phyloP scores from a whole-genome alignment of 2,888 invertebrate species.

The Noctua janthina region DNA sequence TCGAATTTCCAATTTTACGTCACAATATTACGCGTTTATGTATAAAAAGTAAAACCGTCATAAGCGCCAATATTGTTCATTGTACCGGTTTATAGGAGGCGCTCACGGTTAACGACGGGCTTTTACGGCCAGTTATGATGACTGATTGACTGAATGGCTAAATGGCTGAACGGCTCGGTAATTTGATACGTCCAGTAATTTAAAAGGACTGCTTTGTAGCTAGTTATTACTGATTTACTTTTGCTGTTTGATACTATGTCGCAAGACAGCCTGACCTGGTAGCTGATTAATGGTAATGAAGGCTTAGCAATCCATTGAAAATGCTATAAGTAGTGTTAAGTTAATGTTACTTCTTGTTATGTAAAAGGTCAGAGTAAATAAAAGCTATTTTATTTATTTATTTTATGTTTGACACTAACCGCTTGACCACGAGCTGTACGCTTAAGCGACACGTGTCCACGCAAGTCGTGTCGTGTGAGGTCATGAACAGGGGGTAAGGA shows the following conservation, averaged over 20 bases:
- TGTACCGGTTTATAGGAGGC: conserved; percentile 47
- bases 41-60: conserved; percentile 1
- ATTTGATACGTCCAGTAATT: conserved; percentile 41
- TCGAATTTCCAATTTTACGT: background rate
- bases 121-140: conserved; percentile 53
- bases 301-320: background rate
- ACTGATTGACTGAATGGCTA: conserved; percentile 53
- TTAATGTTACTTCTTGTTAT: background rate
- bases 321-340: background rate
- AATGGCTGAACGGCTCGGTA: conserved; percentile 32
- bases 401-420: background rate
- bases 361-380: background rate
- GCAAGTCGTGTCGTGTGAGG: background rate
- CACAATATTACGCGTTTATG: background rate
- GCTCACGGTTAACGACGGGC: conserved; percentile 35
- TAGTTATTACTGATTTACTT: background rate
- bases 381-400: background rate
- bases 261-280: background rate
- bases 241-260: background rate
- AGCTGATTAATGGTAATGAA: background rate
- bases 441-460: background rate
- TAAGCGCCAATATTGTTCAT: conserved; percentile 43
- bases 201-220: background rate
- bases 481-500: background rate
- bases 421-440: background rate